phyloP scores from a whole-genome alignment of 2,113 vertebrate genomes.

The Anolis sagrei region DNA sequence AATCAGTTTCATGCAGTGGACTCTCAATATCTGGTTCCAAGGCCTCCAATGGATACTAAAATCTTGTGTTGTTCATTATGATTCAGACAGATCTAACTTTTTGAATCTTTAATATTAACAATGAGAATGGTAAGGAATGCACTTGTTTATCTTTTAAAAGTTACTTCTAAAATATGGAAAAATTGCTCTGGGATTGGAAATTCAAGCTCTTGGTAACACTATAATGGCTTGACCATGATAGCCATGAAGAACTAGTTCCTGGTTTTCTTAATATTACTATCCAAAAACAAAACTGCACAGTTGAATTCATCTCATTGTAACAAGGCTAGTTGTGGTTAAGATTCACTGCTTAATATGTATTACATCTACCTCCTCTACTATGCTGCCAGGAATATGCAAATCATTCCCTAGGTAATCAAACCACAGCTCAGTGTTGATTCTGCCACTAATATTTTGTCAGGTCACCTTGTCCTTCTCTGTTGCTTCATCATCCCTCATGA shows the following conservation, averaged over 20 bases:
- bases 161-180: background rate
- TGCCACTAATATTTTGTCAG: conserved; percentile 6
- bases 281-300: background rate
- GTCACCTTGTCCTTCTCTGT: background rate
- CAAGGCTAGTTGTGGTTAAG: background rate
- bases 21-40: no score
- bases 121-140: background rate
- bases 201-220: background rate
- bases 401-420: background rate
- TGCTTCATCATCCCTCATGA: background rate
- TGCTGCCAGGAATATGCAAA: background rate
- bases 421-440: background rate
- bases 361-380: background rate
- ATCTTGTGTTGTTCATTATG: background rate
- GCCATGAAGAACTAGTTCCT: background rate
- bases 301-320: background rate
- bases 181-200: background rate
- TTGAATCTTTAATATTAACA: background rate
- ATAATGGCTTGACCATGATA: background rate
- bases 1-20: no score
- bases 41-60: background rate
- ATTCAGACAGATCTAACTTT: background rate
- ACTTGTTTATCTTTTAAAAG: background rate
- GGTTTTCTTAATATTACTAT: no score
- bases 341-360: background rate